A percentile compares a stretch with the other conserved stretches of the same genome.
Evolutionary conservation across 2,113 vertebrate genomes (phyloP).

Genomic region (Cephalophus harveyi): DNA sequence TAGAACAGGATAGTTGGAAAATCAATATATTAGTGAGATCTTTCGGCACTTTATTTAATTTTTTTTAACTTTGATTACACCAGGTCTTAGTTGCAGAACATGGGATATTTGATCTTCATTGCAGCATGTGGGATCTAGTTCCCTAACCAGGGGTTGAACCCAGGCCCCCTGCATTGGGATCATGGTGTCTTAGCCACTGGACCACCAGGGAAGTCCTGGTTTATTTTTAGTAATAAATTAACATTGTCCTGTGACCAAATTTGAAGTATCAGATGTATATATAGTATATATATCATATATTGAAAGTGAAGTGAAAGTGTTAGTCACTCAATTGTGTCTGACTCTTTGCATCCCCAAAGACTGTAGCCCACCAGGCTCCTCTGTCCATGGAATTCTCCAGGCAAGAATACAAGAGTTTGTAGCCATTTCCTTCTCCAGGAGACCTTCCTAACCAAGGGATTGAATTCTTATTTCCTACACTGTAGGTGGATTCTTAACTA

Average conservation of each 20-base stretch:
- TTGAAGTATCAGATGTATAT: background rate
- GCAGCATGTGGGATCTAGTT: background rate
- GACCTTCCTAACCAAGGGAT: background rate
- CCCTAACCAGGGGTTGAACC: background rate
- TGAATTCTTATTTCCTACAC: background rate
- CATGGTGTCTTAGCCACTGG: background rate
- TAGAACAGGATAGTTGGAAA: background rate
- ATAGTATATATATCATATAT: background rate
- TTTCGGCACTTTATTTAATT: background rate
- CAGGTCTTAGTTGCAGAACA: background rate
- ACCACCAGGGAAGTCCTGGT: background rate
- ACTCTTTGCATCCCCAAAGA: background rate
- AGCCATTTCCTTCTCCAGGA: background rate
- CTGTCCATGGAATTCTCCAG: background rate
- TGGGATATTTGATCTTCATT: background rate
- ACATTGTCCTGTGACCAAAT: background rate
- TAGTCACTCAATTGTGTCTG: background rate
- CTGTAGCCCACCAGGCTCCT: background rate
- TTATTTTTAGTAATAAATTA: slow-evolving; percentile 6
- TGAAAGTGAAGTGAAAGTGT: background rate
- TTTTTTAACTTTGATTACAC: background rate
- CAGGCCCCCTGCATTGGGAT: background rate
- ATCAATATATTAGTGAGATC: background rate
- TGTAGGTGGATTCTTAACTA: background rate
- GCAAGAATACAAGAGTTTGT: background rate